Evolutionary conservation across 2,888 invertebrate genomes (phyloP).

Genomic region (Pristionchus exspectatus): DNA sequence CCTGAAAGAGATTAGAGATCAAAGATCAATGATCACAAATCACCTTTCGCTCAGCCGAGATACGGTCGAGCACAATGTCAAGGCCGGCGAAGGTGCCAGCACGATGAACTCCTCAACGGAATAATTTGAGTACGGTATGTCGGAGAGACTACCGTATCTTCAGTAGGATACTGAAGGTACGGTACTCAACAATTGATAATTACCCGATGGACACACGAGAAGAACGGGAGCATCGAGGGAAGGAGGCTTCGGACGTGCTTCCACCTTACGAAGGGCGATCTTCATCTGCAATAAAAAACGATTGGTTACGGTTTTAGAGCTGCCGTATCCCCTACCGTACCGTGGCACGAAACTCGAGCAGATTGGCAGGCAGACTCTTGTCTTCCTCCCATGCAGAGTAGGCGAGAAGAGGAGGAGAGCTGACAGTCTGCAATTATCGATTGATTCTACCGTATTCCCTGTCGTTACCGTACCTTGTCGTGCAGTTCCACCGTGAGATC

Average conservation of each 20-base stretch:
- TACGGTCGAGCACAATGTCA: constrained; percentile 58
- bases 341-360: constrained; percentile 59
- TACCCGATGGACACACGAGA: constrained; percentile 58
- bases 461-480: constrained; percentile 30
- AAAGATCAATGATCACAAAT: background rate
- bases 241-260: constrained; percentile 46
- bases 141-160: background rate
- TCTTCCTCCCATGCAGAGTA: constrained; percentile 59
- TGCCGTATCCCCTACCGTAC: constrained; percentile 6
- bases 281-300: constrained; percentile 54
- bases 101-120: constrained; percentile 57
- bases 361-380: constrained; percentile 58
- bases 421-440: constrained; percentile 40
- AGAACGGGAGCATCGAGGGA: constrained; percentile 53
- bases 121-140: background rate
- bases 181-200: background rate
- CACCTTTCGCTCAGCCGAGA: constrained; percentile 58
- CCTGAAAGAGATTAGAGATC: constrained; percentile 41
- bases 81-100: constrained; percentile 59
- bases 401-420: constrained; percentile 54
- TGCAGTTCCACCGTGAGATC: constrained; percentile 54
- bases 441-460: constrained; percentile 16
- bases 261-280: constrained; percentile 57
- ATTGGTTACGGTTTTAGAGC: background rate
- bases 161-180: background rate